These are phyloP conservation scores for Pseudobourletiella spinata DNA, from an alignment of 1,140 invertebrate species.

Conservation along the genomic window DNA sequence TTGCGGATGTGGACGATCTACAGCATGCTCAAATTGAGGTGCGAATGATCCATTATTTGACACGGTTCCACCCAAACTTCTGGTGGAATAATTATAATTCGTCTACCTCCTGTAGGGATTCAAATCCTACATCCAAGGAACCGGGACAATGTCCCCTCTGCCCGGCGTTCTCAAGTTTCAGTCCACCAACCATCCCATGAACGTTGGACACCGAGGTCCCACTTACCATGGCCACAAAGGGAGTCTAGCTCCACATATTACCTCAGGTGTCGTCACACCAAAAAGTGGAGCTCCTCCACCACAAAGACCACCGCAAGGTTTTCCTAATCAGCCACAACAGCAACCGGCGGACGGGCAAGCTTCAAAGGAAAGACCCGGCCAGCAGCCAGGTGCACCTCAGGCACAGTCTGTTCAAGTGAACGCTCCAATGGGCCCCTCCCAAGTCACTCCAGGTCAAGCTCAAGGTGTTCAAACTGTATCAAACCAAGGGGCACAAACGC, in stretches of 20 bases:
- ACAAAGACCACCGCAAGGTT: no score
- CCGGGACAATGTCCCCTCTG: slow-evolving; percentile 16
- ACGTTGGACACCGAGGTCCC: no score
- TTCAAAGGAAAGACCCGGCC: neutral
- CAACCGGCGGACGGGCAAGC: neutral
- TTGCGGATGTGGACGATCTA: slow-evolving; percentile 39
- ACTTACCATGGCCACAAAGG: no score
- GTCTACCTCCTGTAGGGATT: slow-evolving; percentile 14
- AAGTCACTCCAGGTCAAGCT: neutral
- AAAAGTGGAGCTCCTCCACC: no score
- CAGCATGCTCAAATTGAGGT: slow-evolving; percentile 25
- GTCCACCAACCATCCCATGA: no score
- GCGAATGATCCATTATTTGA: no score
- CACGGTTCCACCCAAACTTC: neutral
- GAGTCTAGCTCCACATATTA: neutral
- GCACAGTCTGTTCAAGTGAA: neutral
- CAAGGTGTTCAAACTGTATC: neutral
- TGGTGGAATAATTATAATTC: neutral
- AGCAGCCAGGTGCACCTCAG: neutral
- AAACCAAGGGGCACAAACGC: slow-evolving; percentile 1
- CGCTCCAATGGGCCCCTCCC: neutral
- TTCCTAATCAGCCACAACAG: no score
- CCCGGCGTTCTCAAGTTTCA: slow-evolving; percentile 23
- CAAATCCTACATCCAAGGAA: slow-evolving; percentile 27
- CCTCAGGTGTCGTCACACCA: neutral